phyloP scores from a whole-genome alignment of 2,888 invertebrate species.

The Chrysomela aeneicollis region DNA sequence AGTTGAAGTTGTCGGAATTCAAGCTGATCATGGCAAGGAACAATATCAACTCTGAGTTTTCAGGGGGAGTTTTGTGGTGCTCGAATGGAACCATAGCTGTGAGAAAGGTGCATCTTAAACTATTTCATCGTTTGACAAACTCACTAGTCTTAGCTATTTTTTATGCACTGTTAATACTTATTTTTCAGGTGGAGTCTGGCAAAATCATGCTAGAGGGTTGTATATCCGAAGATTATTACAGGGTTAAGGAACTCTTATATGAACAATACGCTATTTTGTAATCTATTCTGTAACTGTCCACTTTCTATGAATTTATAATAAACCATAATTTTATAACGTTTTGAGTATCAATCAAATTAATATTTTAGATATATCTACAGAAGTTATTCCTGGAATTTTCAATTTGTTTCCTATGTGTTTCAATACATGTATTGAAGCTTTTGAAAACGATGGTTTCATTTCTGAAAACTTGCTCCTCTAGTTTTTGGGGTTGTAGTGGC shows the following conservation, averaged over 20 bases:
- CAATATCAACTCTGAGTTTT: constrained; percentile 86
- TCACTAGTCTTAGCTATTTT: too few species aligned
- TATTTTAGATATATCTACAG: not conserved
- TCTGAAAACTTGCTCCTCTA: too few species aligned
- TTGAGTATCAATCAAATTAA: too few species aligned
- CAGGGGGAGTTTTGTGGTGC: constrained; percentile 92
- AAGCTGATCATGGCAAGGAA: constrained; percentile 79
- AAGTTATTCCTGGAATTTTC: too few species aligned
- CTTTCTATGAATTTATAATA: constrained; percentile 7
- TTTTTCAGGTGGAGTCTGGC: constrained; percentile 86
- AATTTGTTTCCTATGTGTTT: too few species aligned
- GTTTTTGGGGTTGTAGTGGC: too few species aligned
- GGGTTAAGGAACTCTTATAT: constrained; percentile 90
- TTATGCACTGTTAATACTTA: too few species aligned
- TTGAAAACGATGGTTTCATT: too few species aligned
- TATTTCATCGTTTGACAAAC: too few species aligned
- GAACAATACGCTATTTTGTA: constrained; percentile 96
- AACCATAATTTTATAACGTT: not conserved
- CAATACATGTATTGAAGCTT: too few species aligned
- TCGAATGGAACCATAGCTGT: constrained; percentile 91
- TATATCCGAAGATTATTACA: constrained; percentile 93
- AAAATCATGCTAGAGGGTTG: constrained; percentile 93
- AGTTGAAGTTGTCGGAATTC: constrained; percentile 90
- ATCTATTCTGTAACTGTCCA: constrained; percentile 22
- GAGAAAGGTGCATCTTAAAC: constrained; percentile 71